phyloP scores from a whole-genome alignment of 2,797 vertebrate genomes.

The Galago senegalensis region DNA sequence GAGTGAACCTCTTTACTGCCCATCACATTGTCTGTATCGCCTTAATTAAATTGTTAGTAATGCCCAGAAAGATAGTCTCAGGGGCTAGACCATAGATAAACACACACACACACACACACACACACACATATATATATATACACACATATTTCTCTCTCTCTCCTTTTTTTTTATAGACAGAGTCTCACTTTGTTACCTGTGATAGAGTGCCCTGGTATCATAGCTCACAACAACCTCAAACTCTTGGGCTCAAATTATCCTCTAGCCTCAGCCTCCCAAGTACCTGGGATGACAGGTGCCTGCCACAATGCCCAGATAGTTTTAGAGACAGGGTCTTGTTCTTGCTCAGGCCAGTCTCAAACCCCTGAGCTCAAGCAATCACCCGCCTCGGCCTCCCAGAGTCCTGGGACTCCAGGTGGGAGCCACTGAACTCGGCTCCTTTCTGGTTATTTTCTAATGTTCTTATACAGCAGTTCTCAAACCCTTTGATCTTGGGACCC shows the following conservation, averaged over 20 bases:
- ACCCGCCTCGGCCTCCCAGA: too few relatives aligned
- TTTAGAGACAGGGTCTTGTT: too few relatives aligned
- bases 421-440: too few relatives aligned
- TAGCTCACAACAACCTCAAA: background rate
- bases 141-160: too few relatives aligned
- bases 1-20: background rate
- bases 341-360: too few relatives aligned
- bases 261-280: background rate
- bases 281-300: background rate
- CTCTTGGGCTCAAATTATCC: background rate
- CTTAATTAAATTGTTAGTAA: background rate
- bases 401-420: too few relatives aligned
- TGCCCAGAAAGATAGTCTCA: background rate
- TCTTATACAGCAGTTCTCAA: background rate
- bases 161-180: background rate
- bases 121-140: too few relatives aligned
- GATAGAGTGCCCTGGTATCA: background rate
- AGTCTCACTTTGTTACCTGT: background rate
- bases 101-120: too few relatives aligned
- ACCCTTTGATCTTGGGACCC: background rate
- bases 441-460: background rate
- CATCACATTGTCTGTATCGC: background rate
- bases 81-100: background rate
- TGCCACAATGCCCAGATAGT: background rate
- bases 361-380: too few relatives aligned